Evolutionary conservation across 2,888 invertebrate genomes (phyloP).

Genomic region (Tenthredo amoena): DNA sequence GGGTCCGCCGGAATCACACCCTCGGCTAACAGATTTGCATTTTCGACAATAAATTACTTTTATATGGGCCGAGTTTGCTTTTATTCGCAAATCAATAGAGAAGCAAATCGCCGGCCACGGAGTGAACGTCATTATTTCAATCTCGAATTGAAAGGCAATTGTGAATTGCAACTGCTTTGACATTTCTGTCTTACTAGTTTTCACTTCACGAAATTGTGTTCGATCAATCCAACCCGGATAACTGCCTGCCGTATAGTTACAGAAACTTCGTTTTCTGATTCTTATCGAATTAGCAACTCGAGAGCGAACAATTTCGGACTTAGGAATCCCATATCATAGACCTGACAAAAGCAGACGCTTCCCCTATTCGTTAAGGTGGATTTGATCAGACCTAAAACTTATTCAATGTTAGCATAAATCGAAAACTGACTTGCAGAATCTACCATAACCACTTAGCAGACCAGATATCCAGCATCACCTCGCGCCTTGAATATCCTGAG

Average conservation of each 20-base stretch:
- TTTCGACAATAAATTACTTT: slow-evolving; percentile 1
- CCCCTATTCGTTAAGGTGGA: neutral
- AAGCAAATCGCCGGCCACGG: neutral
- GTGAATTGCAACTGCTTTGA: neutral
- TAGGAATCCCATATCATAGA: neutral
- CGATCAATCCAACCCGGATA: neutral
- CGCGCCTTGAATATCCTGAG: neutral
- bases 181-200: neutral
- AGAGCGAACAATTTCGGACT: neutral
- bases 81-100: neutral
- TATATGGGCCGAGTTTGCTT: neutral
- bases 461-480: neutral
- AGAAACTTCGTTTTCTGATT: neutral
- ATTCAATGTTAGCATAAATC: slow-evolving; percentile 2
- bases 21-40: slow-evolving; percentile 7
- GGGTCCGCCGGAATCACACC: slow-evolving; percentile 9
- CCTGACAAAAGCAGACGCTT: neutral
- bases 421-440: neutral
- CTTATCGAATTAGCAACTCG: neutral
- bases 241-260: neutral
- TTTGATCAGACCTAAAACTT: slow-evolving; percentile 2
- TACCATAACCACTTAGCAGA: neutral
- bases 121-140: neutral
- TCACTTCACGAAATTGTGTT: neutral
- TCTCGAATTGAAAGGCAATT: neutral